Evolutionary conservation across 2,888 invertebrate genomes (phyloP), one percentile per base, ranked within the genome.

Genomic region (Vannuccia rotundouncinata): DNA sequence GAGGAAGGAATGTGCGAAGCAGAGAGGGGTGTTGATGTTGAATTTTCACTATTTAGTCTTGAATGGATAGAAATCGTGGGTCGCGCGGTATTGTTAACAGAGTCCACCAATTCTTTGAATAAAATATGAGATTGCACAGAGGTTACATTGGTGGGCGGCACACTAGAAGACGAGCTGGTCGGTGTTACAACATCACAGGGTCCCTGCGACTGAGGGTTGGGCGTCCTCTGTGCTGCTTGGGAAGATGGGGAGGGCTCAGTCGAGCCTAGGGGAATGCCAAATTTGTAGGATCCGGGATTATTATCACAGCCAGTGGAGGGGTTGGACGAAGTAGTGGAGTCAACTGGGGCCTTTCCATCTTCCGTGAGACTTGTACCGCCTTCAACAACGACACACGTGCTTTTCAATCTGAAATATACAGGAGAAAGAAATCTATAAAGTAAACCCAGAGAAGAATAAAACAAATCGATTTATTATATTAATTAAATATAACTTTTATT

Each of bases 361-460:
- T 66, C 66, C 25, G 22, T 27, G 5, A 22, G 5, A 27, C 17
- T 66, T 66, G 66, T 66, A 22, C 22, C 22, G 66, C 66, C 25
- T 66, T 66, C 66, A 66, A 66, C 66, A 5, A 66, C 66, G 66
- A 66, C 22, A 66, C 66, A 66, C 25, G 66, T 27, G 25, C 66
- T 66, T 66, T 66, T 66, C 66, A 66, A 66, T 66, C 66, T 66
- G 66, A 66, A 66, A 22, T 13, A n/a, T n/a, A n/a, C n/a, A n/a
- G n/a, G n/a, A n/a, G 22, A 22, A 66, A 66, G 5, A 66, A 27
- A 45, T 45, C 17, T 45, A 45, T 17, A 45, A 45, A n/a, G n/a
- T n/a, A 66, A 66, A 22, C 2, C n/a, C n/a, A n/a, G n/a, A n/a
- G n/a, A n/a, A n/a, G 22, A 22, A 66, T 22, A n/a, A 66, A 27